Evolutionary conservation across 2,113 vertebrate species (phyloP), one percentile per base, ranked within the genome.

Genomic region (Dermatemys mawii): DNA sequence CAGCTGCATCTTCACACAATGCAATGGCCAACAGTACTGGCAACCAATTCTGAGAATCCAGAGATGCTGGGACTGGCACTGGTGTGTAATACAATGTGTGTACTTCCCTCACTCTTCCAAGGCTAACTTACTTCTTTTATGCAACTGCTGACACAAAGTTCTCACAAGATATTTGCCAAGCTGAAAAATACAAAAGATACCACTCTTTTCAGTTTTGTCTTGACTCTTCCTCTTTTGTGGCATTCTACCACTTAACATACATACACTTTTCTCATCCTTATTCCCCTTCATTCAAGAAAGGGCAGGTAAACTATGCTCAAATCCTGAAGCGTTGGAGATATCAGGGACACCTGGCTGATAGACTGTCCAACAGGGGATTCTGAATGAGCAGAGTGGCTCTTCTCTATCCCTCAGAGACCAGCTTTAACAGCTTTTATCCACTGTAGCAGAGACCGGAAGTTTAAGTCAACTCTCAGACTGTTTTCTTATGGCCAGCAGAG

Each of bases 311-410:
- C 29, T n/a, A 35, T 35, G 8, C 35, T 63, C 13, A 51, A 81
- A 29, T 29, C 11, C 44, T 6, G 27, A 12, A 55, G 12, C 53
- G 60, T 60, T 53, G 0, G 3, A 63, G 49, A 46, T 19, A 17
- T 48, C 4, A n/a, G 48, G 35, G 48, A 38, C 0, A 0, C 10
- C 50, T 51, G 27, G 21, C 9, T 51, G 51, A 13, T 51, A 32
- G 21, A 44, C 41, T 41, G 46, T 8, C 21, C 70, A 10, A 12
- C 29, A 21, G 46, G 32, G n/a, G 27, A 63, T n/a, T 44, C n/a
- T 26, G n/a, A n/a, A 44, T 10, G n/a, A 78, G 46, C 54, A 21
- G 48, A 51, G 53, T 46, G 13, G 54, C 81, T 27, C 73, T 38
- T 14, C n/a, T 26, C 35, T n/a, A 14, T 3, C 67, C 11, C 70